Percentiles rank a stretch among this genome's conserved stretches.
These are phyloP conservation scores for Mesaphorura yosii DNA, from an alignment of 1,140 invertebrate species.

Conservation along the genomic window DNA sequence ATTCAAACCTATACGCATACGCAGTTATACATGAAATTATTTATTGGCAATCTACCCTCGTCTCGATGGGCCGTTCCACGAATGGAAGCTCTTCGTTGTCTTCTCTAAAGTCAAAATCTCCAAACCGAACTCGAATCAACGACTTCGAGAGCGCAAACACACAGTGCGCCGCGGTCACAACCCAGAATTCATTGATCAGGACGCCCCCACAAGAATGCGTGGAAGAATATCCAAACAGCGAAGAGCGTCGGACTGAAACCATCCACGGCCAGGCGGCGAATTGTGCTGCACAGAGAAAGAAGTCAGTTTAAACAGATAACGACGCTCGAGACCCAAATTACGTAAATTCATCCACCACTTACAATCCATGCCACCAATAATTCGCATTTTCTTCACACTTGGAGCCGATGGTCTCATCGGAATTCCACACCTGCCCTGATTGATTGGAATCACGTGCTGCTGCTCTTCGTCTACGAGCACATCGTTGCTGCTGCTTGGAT, in stretches of 20 bases:
- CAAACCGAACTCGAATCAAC: conserved; percentile 77
- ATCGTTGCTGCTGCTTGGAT: no score
- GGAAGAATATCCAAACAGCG: conserved; percentile 83
- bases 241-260: conserved; percentile 73
- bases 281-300: not conserved
- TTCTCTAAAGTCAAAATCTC: conserved; percentile 79
- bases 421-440: no score
- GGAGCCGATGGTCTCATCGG: not conserved
- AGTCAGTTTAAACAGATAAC: not conserved
- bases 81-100: conserved; percentile 59
- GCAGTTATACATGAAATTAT: not conserved
- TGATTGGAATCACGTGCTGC: no score
- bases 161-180: conserved; percentile 75
- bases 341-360: not conserved
- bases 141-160: conserved; percentile 53
- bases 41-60: conserved; percentile 42
- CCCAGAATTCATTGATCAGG: conserved; percentile 59
- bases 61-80: conserved; percentile 65
- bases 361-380: not conserved
- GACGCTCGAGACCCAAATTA: not conserved
- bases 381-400: not conserved
- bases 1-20: not conserved
- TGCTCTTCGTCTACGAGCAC: no score
- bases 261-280: conserved; percentile 54
- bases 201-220: conserved; percentile 79